phyloP scores from a whole-genome alignment of 2,113 vertebrate species.

The Platysteira castanea region DNA sequence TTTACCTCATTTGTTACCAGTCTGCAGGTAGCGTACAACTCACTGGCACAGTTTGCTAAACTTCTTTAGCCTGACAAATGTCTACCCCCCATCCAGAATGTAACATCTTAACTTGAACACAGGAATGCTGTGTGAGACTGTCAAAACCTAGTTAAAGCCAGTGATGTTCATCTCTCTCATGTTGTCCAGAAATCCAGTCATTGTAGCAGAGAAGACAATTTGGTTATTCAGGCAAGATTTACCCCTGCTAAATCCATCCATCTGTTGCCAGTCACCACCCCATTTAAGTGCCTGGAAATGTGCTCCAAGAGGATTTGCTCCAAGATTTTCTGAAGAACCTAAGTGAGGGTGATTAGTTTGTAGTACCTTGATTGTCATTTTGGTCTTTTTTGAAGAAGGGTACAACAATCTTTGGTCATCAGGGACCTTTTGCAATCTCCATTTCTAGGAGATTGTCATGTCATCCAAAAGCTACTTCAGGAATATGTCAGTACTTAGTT shows the following conservation, averaged over 20 bases:
- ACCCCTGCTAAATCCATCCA: neutral
- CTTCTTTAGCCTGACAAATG: neutral
- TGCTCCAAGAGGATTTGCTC: neutral
- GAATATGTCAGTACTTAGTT: neutral
- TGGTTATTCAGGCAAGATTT: neutral
- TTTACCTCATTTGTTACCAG: neutral
- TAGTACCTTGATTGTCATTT: neutral
- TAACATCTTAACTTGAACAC: neutral
- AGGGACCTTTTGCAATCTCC: fast-evolving
- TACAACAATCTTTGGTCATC: neutral
- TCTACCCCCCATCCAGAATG: neutral
- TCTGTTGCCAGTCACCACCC: neutral
- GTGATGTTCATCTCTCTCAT: neutral
- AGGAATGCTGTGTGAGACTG: neutral
- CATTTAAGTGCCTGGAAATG: neutral
- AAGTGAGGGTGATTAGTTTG: neutral
- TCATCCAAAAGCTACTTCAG: neutral
- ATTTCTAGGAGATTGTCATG: neutral
- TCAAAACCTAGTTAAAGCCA: neutral
- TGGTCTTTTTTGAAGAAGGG: neutral
- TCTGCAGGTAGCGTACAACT: neutral
- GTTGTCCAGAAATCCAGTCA: neutral
- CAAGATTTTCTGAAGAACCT: neutral
- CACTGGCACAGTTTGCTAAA: neutral
- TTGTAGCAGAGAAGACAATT: neutral